Conservation (phyloP, 2,113 vertebrate genomes). For the Siniperca knerii region DNA sequence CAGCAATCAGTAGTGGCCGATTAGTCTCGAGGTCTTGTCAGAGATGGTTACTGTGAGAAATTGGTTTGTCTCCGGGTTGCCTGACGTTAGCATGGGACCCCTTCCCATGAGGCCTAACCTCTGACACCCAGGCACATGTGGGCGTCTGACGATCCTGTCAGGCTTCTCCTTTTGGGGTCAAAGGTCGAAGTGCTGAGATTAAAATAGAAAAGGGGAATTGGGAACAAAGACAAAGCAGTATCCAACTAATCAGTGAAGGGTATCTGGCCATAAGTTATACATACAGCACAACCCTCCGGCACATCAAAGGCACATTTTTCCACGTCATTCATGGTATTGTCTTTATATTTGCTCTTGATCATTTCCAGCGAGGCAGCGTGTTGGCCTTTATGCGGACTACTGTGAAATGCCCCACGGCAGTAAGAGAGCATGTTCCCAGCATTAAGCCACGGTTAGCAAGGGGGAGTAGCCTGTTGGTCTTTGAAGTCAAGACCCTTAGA, state of each 20-base stretch:
- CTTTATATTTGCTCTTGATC: conserved; percentile 52
- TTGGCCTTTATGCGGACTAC: conserved; percentile 6
- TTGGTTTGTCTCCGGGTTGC: conserved; percentile 55
- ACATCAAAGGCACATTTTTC: conserved; percentile 22
- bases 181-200: conserved; percentile 43
- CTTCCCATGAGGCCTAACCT: conserved; percentile 52
- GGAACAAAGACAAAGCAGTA: background rate
- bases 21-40: conserved; percentile 53
- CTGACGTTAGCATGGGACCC: conserved; percentile 4
- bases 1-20: conserved; percentile 46
- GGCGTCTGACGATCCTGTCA: conserved; percentile 35
- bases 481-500: conserved; percentile 53
- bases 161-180: conserved; percentile 20
- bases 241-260: conserved; percentile 21
- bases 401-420: conserved; percentile 43
- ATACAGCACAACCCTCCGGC: background rate
- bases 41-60: conserved; percentile 67
- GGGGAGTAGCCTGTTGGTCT: conserved; percentile 13
- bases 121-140: conserved; percentile 30
- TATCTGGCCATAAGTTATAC: conserved; percentile 29
- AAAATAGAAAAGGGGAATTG: conserved; percentile 8
- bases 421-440: conserved; percentile 24
- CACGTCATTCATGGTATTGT: conserved; percentile 30
- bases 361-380: background rate
- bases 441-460: conserved; percentile 10